Evolutionary conservation across 2,113 vertebrate species (phyloP).

Genomic region (Brachyistius frenatus): DNA sequence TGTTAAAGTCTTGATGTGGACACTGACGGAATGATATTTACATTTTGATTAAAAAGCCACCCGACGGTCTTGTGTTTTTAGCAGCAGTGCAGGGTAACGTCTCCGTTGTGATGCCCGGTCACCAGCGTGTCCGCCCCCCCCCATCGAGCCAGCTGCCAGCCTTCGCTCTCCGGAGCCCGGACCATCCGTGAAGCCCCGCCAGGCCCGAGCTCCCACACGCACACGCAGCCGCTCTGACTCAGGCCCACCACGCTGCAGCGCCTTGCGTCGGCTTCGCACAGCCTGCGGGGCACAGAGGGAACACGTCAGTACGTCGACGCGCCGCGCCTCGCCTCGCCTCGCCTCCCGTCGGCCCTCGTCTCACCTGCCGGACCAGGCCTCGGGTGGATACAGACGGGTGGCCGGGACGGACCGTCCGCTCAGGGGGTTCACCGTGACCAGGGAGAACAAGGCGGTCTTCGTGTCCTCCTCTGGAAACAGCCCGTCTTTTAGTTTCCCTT

Average conservation of each 20-base stretch:
- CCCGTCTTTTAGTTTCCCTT: not conserved
- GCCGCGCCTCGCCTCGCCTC: slow-evolving; percentile 58
- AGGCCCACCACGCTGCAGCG: slow-evolving; percentile 58
- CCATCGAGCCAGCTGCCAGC: slow-evolving; percentile 78
- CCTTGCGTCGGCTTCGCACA: slow-evolving; percentile 60
- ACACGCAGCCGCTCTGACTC: slow-evolving; percentile 68
- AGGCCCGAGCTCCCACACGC: slow-evolving; percentile 67
- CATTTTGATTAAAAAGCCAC: slow-evolving; percentile 1
- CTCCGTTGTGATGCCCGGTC: slow-evolving; percentile 72
- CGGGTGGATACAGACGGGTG: slow-evolving; percentile 52
- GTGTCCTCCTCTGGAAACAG: slow-evolving; percentile 7
- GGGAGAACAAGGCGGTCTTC: slow-evolving; percentile 47
- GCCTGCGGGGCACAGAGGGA: slow-evolving; percentile 44
- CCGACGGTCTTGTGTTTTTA: not conserved
- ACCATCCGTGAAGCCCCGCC: not conserved
- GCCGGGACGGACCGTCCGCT: slow-evolving; percentile 55
- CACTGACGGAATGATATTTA: not conserved
- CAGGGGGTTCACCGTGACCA: slow-evolving; percentile 73
- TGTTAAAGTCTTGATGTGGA: not conserved
- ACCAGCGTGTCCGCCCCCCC: slow-evolving; percentile 52
- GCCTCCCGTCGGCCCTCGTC: not conserved
- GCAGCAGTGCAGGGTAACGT: slow-evolving; percentile 64
- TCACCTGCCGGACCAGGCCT: slow-evolving; percentile 76
- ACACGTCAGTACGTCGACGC: too few species aligned
- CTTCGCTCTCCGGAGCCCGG: slow-evolving; percentile 47